Evolutionary conservation across 2,888 invertebrate species (phyloP), one percentile per base, ranked within the genome.

Genomic region (Pilophorus perplexus): DNA sequence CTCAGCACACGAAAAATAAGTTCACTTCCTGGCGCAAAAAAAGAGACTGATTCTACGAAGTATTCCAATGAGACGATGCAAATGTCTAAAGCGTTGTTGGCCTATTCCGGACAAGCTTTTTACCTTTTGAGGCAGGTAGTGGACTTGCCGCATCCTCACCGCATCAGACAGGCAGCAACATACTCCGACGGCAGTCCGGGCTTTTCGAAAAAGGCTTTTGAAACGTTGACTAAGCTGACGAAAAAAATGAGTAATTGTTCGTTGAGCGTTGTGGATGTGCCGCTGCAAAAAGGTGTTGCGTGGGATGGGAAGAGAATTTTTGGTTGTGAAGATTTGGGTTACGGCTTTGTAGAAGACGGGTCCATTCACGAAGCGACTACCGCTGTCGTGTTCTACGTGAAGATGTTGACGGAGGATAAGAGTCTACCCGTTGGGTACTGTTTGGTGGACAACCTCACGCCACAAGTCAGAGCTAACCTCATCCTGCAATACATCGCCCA

Each of bases 341-440:
- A 42, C 22, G 67, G 62, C 12, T 18, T 23, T 22, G 20, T 62
- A 10, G 28, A 62, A 20, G 23, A 52, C 22, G 62, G 64, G 14
- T 22, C 23, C 25, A 25, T 48, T 8, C 67, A 23, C 4, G 67
- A 60, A 37, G 67, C 67, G 4, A 42, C 60, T 2, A 25, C 40
- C 40, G 67, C 67, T 20, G 22, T 67, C 2, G 64, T 67, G 33
- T 67, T 67, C 37, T 60, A 40, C 37, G 52, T 37, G 5, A 52
- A 40, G 12, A 40, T 42, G 8, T 16, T 67, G 10, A 67, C 64
- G 38, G 25, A 16, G 14, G 4, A 14, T 2, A 50, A 64, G 67
- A 67, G 38, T 40, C 10, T 64, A 16, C 67, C 67, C 3, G 12
- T 67, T 1, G 67, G 67, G n/a, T 67, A 67, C 28, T 67, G 67